Conservation (phyloP, 2,888 invertebrate genomes). For the Aleiodes testaceus region DNA sequence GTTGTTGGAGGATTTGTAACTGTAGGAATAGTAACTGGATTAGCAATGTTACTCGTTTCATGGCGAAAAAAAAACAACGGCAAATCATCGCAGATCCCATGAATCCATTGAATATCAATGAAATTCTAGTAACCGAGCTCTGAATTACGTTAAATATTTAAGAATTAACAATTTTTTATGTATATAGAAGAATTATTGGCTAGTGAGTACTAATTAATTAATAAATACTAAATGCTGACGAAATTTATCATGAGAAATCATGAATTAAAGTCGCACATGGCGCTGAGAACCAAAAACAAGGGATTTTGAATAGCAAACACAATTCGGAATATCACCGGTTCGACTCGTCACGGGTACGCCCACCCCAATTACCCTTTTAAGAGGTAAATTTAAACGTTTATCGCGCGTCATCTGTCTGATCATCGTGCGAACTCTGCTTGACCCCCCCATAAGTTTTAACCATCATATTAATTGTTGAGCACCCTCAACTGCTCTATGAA, state of each 20-base stretch:
- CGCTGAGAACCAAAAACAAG: slow-evolving; percentile 55
- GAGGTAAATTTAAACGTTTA: slow-evolving; percentile 54
- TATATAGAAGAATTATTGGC: slow-evolving; percentile 3
- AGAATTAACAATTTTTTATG: not conserved
- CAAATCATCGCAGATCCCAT: slow-evolving; percentile 50
- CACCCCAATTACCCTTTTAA: slow-evolving; percentile 60
- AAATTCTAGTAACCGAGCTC: not conserved
- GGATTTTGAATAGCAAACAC: slow-evolving; percentile 31
- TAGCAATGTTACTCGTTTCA: slow-evolving; percentile 46
- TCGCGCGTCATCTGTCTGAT: slow-evolving; percentile 56
- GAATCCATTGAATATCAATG: slow-evolving; percentile 44
- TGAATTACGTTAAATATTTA: slow-evolving; percentile 3
- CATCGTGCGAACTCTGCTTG: slow-evolving; percentile 53
- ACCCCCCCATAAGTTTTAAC: slow-evolving; percentile 34
- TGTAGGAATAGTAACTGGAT: slow-evolving; percentile 39
- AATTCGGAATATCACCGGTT: slow-evolving; percentile 27
- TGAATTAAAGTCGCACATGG: slow-evolving; percentile 55
- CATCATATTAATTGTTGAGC: slow-evolving; percentile 43
- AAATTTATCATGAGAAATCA: no score
- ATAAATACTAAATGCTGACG: not conserved
- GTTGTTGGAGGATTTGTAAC: slow-evolving; percentile 53
- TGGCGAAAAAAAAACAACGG: slow-evolving; percentile 43
- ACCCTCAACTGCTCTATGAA: not conserved
- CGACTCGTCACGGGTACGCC: slow-evolving; percentile 62
- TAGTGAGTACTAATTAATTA: not conserved